Base-by-base conservation (phyloP, 2,888 invertebrate genomes). In the Ochropleura leucogaster region DNA sequence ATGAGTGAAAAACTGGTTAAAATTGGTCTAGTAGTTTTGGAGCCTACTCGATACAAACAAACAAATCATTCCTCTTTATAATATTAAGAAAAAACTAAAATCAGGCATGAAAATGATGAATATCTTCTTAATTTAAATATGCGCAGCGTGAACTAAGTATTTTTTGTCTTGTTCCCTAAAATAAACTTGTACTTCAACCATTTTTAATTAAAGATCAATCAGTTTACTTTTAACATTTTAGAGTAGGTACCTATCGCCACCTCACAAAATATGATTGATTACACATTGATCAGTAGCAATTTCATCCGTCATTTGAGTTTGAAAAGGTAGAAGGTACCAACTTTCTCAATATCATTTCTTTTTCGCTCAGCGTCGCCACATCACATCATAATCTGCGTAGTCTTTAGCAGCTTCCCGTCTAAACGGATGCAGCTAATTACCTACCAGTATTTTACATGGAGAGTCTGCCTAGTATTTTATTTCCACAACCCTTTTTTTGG, bases 251-350 rank as follows among this genome's bases (percentile, higher is more conserved):
- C 72, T 60, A 74, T 77, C 72, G 51, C 59, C 83, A 83, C 68
- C 67, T 77, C 68, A 68, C 78, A 68, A 82, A 73, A 70, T 71
- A 73, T 80, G 81, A 80, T 84, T 85, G 57, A 81, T 81, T 68
- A 75, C 46, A 55, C 20, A 60, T 63, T 71, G 18, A 85, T 71
- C 82, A 59, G 82, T 71, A 81, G 70, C 76, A 65, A 74, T 69
- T 74, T 69, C 53, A 74, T 69, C 40, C 57, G 40, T 49, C 75
- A 67, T 51, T 84, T 69, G n/a, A n/a, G 62, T 70, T 74, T 60
- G 53, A 60, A 51, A 47, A 60, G 30, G 7, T 69, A 44, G 72
- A 63, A 57, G n/a, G n/a, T 79, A 72, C 16, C 18, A 62, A 69
- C 79, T 70, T 78, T 78, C 79, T 59, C 42, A 70, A 64, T 18